Base-by-base conservation (phyloP, 92 coral and sea anemone genomes). In the Anthopleura xanthogrammica region DNA sequence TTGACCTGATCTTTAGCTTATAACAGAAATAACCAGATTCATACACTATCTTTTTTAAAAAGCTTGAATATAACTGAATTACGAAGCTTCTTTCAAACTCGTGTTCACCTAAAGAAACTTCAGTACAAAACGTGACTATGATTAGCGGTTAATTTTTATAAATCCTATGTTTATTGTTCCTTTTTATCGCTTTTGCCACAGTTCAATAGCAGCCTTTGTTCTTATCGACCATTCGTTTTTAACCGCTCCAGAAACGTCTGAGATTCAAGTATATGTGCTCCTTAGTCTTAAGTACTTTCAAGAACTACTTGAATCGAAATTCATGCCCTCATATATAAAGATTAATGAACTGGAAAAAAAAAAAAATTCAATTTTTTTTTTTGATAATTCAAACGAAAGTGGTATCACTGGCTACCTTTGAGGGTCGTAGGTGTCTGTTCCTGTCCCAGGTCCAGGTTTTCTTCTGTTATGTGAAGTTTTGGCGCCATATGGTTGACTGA, bases 201-300 rank as follows among this genome's bases (percentile, higher is more conserved):
- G 70, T n/a, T 62, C 70, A 22, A 62, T 62, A 62, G 29, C 70
- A 62, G 24, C 20, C 70, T 62, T 62, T 62, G 70, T 62, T 62
- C 70, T 62, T 62, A n/a, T n/a, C 10, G 14, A 6, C 70, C 70
- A 62, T 12, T 62, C 12, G 12, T 62, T 7, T 23, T 20, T 7
- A 7, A 7, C 70, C 36, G 29, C 70, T 62, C 39, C 29, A 62
- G 70, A 62, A n/a, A 20, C 70, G 29, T 62, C 70, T 23, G 23
- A 20, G 23, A 20, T 20, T 62, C 70, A 62, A 62, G 70, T 62
- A 20, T 62, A 20, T n/a, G 29, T 20, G 10, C 29, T 4, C 36
- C 70, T 62, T 62, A n/a, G 11, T 20, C 36, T 20, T 62, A 62
- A 62, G 39, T 62, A n/a, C 36, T 62, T 11, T 62, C 29, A 62